Percentiles rank a stretch among this genome's conserved stretches.
Conservation (phyloP, 2,113 vertebrate genomes). For the Pagrus major region DNA sequence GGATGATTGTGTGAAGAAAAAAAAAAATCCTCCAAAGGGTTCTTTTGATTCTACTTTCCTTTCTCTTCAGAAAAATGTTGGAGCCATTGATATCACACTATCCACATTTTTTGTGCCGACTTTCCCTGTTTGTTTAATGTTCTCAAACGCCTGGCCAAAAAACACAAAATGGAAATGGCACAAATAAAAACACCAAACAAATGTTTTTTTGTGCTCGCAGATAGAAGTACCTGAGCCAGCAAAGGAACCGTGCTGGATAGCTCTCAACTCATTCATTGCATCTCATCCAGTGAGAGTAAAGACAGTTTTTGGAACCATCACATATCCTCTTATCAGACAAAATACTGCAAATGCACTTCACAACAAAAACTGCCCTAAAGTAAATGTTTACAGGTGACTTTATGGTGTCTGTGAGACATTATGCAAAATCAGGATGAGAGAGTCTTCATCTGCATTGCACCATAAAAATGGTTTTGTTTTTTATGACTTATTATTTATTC, state of each 20-base stretch:
- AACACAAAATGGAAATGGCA: not conserved
- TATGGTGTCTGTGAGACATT: conserved; percentile 5
- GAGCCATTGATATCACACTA: not conserved
- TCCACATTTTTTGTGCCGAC: not conserved
- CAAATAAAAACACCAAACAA: not conserved
- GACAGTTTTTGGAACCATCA: not conserved
- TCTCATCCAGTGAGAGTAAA: not conserved
- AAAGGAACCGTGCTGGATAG: not conserved
- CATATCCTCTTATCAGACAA: not conserved
- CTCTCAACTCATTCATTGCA: not conserved
- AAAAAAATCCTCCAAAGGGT: not conserved
- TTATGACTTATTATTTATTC: too few relatives aligned
- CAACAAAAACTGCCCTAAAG: not conserved
- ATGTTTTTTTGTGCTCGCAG: not conserved
- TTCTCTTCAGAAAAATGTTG: not conserved
- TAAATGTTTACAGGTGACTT: not conserved
- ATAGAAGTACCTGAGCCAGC: not conserved
- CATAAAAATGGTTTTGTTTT: too few relatives aligned
- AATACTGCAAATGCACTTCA: not conserved
- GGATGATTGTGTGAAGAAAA: not conserved
- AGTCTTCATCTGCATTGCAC: too few relatives aligned
- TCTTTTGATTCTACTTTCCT: conserved; percentile 4
- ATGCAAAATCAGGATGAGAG: too few relatives aligned
- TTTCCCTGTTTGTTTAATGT: not conserved
- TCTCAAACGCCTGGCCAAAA: not conserved